These are phyloP conservation scores for Ectemnius continuus DNA, from an alignment of 2,888 invertebrate species.

Conservation along the genomic window DNA sequence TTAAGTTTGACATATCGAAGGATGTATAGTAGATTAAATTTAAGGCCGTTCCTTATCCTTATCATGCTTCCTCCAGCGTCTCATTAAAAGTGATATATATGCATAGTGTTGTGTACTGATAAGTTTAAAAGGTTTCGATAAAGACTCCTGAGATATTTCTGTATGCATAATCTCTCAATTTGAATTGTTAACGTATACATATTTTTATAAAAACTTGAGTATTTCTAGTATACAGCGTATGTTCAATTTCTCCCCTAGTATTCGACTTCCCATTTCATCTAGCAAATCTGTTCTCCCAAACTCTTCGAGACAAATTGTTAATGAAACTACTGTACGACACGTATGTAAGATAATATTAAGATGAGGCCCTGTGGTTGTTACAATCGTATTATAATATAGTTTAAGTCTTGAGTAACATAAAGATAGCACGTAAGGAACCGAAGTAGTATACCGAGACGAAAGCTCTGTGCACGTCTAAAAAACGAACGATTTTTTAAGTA, in stretches of 20 bases:
- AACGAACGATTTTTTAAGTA: background rate
- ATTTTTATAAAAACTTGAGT: slow-evolving; percentile 17
- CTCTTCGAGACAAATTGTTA: slow-evolving; percentile 9
- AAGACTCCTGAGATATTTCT: slow-evolving; percentile 16
- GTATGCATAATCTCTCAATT: slow-evolving; percentile 20
- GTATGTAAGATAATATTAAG: too few species aligned
- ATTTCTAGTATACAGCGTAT: slow-evolving; percentile 16
- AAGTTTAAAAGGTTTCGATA: slow-evolving; percentile 19
- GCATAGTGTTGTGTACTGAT: slow-evolving; percentile 13
- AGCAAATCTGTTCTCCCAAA: background rate
- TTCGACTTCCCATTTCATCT: slow-evolving; percentile 9
- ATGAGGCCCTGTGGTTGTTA: slow-evolving; percentile 7
- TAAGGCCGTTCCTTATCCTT: slow-evolving; percentile 18
- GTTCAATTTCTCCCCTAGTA: background rate
- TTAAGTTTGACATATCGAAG: slow-evolving; percentile 25
- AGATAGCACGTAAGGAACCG: slow-evolving; percentile 27
- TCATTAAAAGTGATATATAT: slow-evolving; percentile 16
- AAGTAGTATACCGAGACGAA: slow-evolving; percentile 35
- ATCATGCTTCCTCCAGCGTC: slow-evolving; percentile 28
- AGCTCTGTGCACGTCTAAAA: too few species aligned
- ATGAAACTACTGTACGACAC: slow-evolving; percentile 8
- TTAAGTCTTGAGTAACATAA: slow-evolving; percentile 21
- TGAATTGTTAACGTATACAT: slow-evolving; percentile 16
- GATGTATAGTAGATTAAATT: slow-evolving; percentile 11
- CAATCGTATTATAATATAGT: slow-evolving; percentile 12